These are phyloP conservation scores for Aporrectodea caliginosa DNA, from an alignment of 1,140 invertebrate species.

Conservation along the genomic window DNA sequence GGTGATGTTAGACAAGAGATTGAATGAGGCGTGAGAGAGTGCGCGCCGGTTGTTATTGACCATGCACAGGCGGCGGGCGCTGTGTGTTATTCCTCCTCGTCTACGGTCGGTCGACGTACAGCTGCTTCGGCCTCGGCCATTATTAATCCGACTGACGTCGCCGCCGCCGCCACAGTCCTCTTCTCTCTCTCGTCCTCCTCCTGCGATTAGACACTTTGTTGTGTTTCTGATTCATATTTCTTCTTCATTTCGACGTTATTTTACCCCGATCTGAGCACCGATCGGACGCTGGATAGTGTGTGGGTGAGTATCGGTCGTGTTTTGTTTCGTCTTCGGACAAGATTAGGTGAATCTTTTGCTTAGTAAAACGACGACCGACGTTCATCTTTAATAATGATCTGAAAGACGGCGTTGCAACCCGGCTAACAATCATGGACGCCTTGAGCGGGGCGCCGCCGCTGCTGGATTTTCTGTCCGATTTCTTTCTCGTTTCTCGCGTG, in stretches of 20 bases:
- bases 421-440: neutral
- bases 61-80: too few species aligned
- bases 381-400: slow-evolving; percentile 3
- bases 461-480: too few species aligned
- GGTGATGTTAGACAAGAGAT: neutral
- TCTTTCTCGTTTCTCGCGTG: too few species aligned
- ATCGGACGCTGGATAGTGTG: neutral
- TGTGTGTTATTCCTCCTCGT: neutral
- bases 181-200: neutral
- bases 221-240: neutral
- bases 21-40: neutral
- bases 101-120: neutral
- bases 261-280: neutral
- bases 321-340: neutral
- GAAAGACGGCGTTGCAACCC: neutral
- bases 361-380: neutral
- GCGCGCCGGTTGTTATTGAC: neutral
- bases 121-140: neutral
- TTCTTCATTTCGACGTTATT: neutral
- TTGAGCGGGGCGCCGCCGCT: neutral
- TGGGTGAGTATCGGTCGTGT: neutral
- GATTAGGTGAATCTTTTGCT: neutral
- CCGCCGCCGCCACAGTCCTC: slow-evolving; percentile 1
- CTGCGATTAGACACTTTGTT: neutral
- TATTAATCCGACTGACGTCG: slow-evolving; percentile 2